Conservation (phyloP, 1,140 invertebrate genomes). For the Antheraea pernyi region DNA sequence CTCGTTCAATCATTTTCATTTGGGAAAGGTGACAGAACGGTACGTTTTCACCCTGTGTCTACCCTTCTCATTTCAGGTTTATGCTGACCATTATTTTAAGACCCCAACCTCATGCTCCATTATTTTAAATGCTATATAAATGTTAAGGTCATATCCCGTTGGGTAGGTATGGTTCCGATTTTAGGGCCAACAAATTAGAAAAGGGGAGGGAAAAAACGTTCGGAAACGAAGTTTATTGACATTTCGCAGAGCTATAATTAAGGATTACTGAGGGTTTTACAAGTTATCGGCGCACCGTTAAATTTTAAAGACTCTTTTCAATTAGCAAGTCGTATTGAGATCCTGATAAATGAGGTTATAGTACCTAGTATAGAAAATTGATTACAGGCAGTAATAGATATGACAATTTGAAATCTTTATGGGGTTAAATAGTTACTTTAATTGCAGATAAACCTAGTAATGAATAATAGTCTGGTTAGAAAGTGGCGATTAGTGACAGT, state of each 20-base stretch:
- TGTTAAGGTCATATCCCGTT: slow-evolving; percentile 11
- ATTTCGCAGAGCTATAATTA: slow-evolving; percentile 68
- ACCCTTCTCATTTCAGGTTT: slow-evolving; percentile 54
- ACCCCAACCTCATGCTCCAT: background rate
- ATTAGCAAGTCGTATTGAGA: slow-evolving; percentile 39
- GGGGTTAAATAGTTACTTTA: no score
- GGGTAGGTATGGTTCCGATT: slow-evolving; percentile 40
- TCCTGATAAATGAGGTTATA: no score
- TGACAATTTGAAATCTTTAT: no score
- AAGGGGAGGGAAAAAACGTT: slow-evolving; percentile 64
- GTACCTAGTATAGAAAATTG: no score
- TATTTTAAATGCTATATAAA: background rate
- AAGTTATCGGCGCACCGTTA: slow-evolving; percentile 59
- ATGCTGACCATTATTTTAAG: slow-evolving; percentile 1
- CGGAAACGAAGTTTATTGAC: slow-evolving; percentile 70
- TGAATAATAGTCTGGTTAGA: no score
- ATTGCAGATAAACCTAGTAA: no score
- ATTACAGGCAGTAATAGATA: no score
- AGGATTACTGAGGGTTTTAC: slow-evolving; percentile 53
- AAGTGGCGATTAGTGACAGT: no score
- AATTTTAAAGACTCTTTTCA: slow-evolving; percentile 58
- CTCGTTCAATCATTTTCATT: slow-evolving; percentile 32
- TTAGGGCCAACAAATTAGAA: slow-evolving; percentile 73
- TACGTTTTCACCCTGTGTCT: slow-evolving; percentile 45
- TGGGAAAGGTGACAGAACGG: slow-evolving; percentile 42